Base-by-base conservation (phyloP, 2,113 vertebrate genomes). In the Herpailurus yagouaroundi region DNA sequence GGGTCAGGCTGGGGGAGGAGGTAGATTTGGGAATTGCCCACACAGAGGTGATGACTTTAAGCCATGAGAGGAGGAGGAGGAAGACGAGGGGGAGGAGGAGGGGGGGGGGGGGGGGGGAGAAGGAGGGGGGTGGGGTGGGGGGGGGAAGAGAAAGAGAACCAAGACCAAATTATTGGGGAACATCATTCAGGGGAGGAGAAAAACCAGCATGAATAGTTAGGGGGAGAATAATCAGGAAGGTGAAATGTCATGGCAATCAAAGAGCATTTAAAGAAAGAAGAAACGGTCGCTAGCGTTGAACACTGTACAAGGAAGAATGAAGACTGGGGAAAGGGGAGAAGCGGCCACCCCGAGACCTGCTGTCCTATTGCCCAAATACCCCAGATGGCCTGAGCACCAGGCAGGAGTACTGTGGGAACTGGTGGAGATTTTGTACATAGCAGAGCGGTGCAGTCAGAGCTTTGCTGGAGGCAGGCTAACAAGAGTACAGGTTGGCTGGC, bases 271-370 rank as follows among this genome's bases (percentile, higher is more conserved):
- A 84, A 11, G 57, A 38, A 38, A 55, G 73, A 87, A 89, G 77
- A 18, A 33, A 23, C 0, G 7, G 45, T 2, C 0, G 5, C 5
- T 18, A 2, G 23, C 4, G 12, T 0, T 7, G 41, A 31, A 36
- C 29, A 10, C 38, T 13, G 82, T 6, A 4, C 63, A 3, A 6
- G 3, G 12, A 25, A 33, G 23, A 73, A 19, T 5, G 38, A 23
- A 16, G 55, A 1, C 41, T 18, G 41, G 48, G 36, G 7, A 10
- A 1, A 4, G 7, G 29, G 1, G 36, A 6, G 12, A 7, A 41
- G 10, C 5, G 33, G 27, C 25, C 52, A 18, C 55, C 48, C 6
- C 2, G 79, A 66, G 31, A 41, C 21, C 41, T 29, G 68, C 14
- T 25, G 0, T 27, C 48, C 41, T 4, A 2, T 1, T 12, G 57